Evolutionary conservation across 2,888 invertebrate species (phyloP).

Genomic region (Drosophila formosana): DNA sequence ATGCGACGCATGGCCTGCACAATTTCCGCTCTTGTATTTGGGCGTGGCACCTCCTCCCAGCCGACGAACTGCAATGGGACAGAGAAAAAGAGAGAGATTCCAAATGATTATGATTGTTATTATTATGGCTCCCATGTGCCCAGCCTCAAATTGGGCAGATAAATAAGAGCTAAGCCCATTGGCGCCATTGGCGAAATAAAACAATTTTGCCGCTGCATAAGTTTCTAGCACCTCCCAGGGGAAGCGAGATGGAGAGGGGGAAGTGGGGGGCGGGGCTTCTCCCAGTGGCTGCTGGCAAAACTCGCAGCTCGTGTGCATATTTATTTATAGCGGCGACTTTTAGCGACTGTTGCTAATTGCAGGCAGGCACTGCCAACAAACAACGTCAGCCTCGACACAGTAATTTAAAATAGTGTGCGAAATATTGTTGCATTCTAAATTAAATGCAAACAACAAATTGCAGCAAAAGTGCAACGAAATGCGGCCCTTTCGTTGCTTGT

Average conservation of each 20-base stretch:
- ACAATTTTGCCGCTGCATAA: conserved; percentile 15
- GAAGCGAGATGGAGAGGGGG: neutral
- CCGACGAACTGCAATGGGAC: conserved; percentile 96
- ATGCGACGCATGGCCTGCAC: conserved; percentile 99
- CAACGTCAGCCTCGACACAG: conserved; percentile 63
- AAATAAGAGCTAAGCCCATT: conserved; percentile 11
- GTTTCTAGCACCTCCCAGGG: conserved; percentile 8
- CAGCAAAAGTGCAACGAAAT: conserved; percentile 3
- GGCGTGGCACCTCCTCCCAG: conserved; percentile 98
- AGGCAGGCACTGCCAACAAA: conserved; percentile 22
- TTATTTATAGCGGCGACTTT: conserved; percentile 33
- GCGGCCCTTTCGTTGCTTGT: conserved; percentile 46
- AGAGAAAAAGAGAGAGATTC: neutral
- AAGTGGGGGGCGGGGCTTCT: too few species aligned
- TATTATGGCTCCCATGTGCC: conserved; percentile 16
- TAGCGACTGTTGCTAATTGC: conserved; percentile 43
- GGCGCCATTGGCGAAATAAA: conserved; percentile 24
- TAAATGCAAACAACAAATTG: conserved; percentile 24
- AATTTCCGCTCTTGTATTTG: conserved; percentile 98
- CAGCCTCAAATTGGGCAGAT: neutral
- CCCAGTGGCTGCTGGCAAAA: conserved; percentile 15
- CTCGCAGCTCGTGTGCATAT: conserved; percentile 51
- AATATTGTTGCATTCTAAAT: conserved; percentile 25
- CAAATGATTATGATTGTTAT: conserved; percentile 12
- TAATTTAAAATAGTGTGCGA: conserved; percentile 60